Conservation (phyloP, 2,113 vertebrate species). For the Pachyramphus minor region DNA sequence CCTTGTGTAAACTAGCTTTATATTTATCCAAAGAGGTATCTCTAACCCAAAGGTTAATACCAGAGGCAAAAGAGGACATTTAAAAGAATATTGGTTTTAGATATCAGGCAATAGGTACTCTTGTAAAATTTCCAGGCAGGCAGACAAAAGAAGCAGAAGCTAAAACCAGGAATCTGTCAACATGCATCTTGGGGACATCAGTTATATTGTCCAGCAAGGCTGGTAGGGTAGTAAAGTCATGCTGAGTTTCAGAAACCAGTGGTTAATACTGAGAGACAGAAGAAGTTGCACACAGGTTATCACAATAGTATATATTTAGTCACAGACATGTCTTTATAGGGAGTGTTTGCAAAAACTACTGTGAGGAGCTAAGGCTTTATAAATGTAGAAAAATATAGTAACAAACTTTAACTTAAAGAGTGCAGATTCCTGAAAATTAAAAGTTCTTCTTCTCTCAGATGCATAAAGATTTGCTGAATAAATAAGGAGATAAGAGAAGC, state of each 20-base stretch:
- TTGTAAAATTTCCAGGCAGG: neutral
- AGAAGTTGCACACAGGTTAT: neutral
- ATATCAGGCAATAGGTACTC: neutral
- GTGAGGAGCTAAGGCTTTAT: neutral
- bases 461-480: neutral
- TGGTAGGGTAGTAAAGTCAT: neutral
- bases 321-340: neutral
- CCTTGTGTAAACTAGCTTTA: neutral
- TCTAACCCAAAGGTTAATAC: neutral
- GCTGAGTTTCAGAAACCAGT: neutral
- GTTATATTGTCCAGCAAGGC: neutral
- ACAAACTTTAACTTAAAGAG: constrained; percentile 5
- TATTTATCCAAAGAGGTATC: neutral
- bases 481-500: neutral
- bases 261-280: neutral
- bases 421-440: constrained; percentile 26
- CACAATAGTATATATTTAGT: neutral
- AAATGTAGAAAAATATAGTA: neutral
- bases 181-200: neutral
- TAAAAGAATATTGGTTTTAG: neutral
- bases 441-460: neutral
- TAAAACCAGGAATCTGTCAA: neutral
- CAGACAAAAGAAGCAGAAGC: neutral
- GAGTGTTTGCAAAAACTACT: neutral
- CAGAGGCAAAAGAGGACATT: neutral